These are phyloP conservation scores for Lepidostoma basale DNA, from an alignment of 1,140 invertebrate genomes.

Conservation along the genomic window DNA sequence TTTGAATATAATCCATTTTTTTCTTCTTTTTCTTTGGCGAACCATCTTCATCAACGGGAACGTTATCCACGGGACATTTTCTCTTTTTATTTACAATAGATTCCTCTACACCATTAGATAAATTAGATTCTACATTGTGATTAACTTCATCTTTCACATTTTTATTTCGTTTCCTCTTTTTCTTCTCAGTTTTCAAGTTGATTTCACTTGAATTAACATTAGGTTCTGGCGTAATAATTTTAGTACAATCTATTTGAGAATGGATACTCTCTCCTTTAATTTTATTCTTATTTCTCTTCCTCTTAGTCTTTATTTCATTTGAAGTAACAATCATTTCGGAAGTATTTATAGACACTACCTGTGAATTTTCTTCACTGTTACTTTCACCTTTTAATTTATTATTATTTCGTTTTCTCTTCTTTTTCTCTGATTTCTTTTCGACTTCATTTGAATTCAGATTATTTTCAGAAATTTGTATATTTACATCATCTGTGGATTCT, in stretches of 20 bases:
- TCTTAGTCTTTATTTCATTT: no score
- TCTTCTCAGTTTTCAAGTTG: no score
- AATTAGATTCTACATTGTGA: neutral
- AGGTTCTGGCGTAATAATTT: no score
- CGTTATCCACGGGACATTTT: neutral
- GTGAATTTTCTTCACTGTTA: slow-evolving; percentile 48
- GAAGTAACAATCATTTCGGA: no score
- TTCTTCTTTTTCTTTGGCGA: slow-evolving; percentile 44
- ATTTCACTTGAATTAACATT: no score
- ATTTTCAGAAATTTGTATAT: slow-evolving; percentile 43
- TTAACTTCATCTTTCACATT: neutral
- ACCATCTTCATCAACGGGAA: neutral
- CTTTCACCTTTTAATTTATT: slow-evolving; percentile 46
- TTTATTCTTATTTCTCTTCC: no score
- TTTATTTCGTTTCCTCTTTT: neutral
- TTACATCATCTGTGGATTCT: slow-evolving; percentile 20
- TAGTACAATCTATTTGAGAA: no score
- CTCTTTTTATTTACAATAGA: neutral
- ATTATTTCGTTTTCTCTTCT: slow-evolving; percentile 48
- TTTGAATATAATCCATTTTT: slow-evolving; percentile 40
- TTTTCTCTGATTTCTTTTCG: slow-evolving; percentile 48
- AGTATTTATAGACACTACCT: slow-evolving; percentile 34
- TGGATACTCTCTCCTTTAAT: no score
- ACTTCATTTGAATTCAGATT: slow-evolving; percentile 39
- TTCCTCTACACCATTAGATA: no score